Conservation (phyloP, 2,113 vertebrate species). For the Balaenoptera acutorostrata region DNA sequence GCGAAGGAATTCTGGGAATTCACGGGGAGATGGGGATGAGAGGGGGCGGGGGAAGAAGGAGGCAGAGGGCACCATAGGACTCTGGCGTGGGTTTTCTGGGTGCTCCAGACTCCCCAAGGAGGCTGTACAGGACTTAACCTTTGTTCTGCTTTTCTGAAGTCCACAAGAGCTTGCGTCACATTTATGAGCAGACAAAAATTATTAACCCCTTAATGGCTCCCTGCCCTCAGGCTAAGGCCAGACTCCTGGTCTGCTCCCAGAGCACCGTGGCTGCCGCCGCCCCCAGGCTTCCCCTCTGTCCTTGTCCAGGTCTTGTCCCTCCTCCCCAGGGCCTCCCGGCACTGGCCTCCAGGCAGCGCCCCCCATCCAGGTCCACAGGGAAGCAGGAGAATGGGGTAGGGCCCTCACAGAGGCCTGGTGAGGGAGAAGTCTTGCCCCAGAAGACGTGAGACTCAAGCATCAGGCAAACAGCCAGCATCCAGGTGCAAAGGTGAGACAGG, state of each 20-base stretch:
- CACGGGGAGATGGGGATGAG: fast-evolving
- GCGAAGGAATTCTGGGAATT: slow-evolving; percentile 11
- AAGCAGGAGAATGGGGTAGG: no score
- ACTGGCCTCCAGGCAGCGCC: background rate
- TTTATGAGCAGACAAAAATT: background rate
- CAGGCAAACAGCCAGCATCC: background rate
- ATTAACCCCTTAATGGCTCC: background rate
- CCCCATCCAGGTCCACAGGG: background rate
- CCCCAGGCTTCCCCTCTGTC: background rate
- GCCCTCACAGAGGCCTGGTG: no score
- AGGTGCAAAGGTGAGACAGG: background rate
- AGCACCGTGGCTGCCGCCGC: background rate
- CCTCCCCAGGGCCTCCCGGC: background rate
- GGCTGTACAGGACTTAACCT: background rate
- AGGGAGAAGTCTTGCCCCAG: background rate
- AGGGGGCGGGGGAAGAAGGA: background rate
- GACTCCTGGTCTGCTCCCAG: background rate
- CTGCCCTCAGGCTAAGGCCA: background rate
- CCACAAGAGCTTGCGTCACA: background rate
- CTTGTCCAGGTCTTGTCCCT: background rate
- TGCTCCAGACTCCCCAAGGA: background rate
- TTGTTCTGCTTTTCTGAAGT: background rate
- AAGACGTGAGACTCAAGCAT: background rate
- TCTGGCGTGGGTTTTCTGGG: background rate
- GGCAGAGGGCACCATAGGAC: background rate